A percentile compares a stretch with the other conserved stretches of the same genome.
Evolutionary conservation across 2,888 invertebrate species (phyloP).

Genomic region (Archaeoteleia sp.): DNA sequence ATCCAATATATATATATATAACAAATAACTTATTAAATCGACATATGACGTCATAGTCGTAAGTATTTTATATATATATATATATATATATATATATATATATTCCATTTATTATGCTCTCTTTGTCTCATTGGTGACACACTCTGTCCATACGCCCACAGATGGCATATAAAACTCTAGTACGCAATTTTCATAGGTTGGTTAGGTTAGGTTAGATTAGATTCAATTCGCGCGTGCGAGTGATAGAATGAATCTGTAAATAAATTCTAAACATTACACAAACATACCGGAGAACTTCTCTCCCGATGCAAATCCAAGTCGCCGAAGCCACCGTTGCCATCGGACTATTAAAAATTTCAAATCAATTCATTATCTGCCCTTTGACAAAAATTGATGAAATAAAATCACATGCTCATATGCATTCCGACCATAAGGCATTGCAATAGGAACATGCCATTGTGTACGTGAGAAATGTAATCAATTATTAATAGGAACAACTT

Average conservation of each 20-base stretch:
- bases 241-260: background rate
- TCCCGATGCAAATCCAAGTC: constrained; percentile 72
- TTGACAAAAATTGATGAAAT: constrained; percentile 6
- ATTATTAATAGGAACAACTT: too few relatives aligned
- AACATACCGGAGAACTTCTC: constrained; percentile 73
- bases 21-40: too few relatives aligned
- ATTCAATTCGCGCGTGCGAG: too few relatives aligned
- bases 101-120: too few relatives aligned
- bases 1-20: too few relatives aligned
- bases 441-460: constrained; percentile 25
- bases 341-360: constrained; percentile 71
- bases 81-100: too few relatives aligned
- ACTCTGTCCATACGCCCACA: too few relatives aligned
- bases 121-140: too few relatives aligned
- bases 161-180: too few relatives aligned
- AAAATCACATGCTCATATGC: constrained; percentile 40
- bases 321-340: constrained; percentile 74
- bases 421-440: constrained; percentile 35
- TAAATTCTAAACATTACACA: constrained; percentile 49
- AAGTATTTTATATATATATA: too few relatives aligned
- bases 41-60: too few relatives aligned
- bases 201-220: constrained; percentile 9
- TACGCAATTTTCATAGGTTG: too few relatives aligned
- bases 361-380: constrained; percentile 51
- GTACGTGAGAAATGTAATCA: background rate